Percentiles rank a stretch among this genome's conserved stretches.
Evolutionary conservation across 2,797 vertebrate species (phyloP).

Genomic region (Loris lydekkerianus): DNA sequence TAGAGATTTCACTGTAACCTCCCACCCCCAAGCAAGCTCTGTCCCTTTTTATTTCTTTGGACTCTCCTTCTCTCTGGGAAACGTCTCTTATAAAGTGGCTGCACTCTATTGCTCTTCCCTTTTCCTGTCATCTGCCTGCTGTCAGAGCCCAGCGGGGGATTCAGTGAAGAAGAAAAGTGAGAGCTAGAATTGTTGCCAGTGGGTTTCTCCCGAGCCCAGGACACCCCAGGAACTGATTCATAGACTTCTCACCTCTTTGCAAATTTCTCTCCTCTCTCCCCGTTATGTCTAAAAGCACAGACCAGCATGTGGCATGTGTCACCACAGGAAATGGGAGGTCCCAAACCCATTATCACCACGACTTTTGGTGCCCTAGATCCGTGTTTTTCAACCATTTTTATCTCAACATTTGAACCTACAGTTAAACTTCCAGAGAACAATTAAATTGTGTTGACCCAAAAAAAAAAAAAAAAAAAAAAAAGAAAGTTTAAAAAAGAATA

Average conservation of each 20-base stretch:
- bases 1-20: not conserved
- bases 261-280: slow-evolving; percentile 71
- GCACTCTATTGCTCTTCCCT: slow-evolving; percentile 56
- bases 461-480: too few relatives aligned
- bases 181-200: slow-evolving; percentile 81
- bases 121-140: slow-evolving; percentile 79
- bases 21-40: not conserved
- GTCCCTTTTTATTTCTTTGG: not conserved
- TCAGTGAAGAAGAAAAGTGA: slow-evolving; percentile 72
- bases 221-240: slow-evolving; percentile 74
- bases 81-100: slow-evolving; percentile 55
- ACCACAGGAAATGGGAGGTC: slow-evolving; percentile 71
- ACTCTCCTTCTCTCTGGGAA: slow-evolving; percentile 61
- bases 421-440: too few relatives aligned
- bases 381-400: too few relatives aligned
- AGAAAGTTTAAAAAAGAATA: too few relatives aligned
- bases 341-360: slow-evolving; percentile 81
- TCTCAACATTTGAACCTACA: too few relatives aligned
- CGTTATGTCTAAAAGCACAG: slow-evolving; percentile 59
- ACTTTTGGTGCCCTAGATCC: slow-evolving; percentile 76
- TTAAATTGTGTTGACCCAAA: too few relatives aligned
- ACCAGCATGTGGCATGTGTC: slow-evolving; percentile 77
- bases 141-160: slow-evolving; percentile 80
- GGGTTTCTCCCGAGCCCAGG: slow-evolving; percentile 79
- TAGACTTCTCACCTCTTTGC: slow-evolving; percentile 80